Percentiles rank a stretch among this genome's conserved stretches.
Conservation (phyloP, 2,113 vertebrate species). For the Recurvirostra avosetta region DNA sequence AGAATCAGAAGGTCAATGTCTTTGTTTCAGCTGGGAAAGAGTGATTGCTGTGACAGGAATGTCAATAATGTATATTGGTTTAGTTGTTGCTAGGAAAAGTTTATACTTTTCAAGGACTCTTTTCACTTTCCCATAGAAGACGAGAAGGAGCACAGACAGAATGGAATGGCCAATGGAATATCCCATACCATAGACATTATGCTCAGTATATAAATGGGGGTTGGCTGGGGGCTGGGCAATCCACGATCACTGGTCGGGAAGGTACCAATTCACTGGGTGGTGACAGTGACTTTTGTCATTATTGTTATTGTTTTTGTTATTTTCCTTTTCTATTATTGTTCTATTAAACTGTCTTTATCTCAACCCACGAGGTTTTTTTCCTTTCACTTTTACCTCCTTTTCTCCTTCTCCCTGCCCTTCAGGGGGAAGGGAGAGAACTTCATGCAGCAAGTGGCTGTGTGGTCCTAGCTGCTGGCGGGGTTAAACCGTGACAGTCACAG, state of each 20-base stretch:
- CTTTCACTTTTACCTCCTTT: background rate
- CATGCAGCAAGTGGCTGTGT: background rate
- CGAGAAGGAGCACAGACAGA: background rate
- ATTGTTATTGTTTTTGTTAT: background rate
- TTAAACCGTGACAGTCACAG: background rate
- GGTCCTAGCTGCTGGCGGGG: background rate
- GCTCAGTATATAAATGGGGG: background rate
- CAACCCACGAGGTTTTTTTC: background rate
- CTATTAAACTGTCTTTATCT: background rate
- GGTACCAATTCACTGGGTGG: background rate
- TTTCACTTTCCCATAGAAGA: background rate
- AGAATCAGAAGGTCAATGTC: background rate
- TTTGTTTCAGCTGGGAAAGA: background rate
- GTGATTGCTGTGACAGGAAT: background rate
- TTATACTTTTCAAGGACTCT: background rate
- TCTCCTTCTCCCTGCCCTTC: background rate
- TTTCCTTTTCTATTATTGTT: background rate
- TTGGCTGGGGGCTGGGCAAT: background rate
- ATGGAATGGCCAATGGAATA: background rate
- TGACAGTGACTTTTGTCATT: background rate
- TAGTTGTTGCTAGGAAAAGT: background rate
- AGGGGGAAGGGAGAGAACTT: background rate
- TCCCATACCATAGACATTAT: background rate
- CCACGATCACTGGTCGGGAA: background rate
- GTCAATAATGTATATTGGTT: background rate